Conservation (phyloP, 2,888 invertebrate species). For the Bellardia bayeri region DNA sequence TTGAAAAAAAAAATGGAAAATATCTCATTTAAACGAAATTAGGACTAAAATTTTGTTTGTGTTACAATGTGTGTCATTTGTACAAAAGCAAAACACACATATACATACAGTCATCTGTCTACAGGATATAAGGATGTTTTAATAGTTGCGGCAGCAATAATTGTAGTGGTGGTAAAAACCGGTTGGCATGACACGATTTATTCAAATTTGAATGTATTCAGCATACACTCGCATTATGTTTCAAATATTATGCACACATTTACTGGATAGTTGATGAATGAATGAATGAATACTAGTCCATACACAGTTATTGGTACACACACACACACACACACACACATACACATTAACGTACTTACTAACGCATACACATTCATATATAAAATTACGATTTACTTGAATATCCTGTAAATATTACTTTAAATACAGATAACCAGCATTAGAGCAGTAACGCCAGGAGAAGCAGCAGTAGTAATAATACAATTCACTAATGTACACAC, state of each 20-base stretch:
- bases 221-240: neutral
- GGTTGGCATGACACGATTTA: slow-evolving; percentile 18
- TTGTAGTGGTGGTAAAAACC: slow-evolving; percentile 38
- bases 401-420: slow-evolving; percentile 50
- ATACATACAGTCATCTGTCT: neutral
- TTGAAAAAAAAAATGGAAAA: slow-evolving; percentile 12
- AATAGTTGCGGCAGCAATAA: slow-evolving; percentile 16
- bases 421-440: slow-evolving; percentile 41
- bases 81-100: neutral
- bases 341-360: neutral
- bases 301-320: neutral
- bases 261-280: slow-evolving; percentile 23
- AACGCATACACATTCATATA: neutral
- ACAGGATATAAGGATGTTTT: neutral
- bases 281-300: neutral
- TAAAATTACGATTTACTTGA: slow-evolving; percentile 25
- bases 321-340: neutral
- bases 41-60: slow-evolving; percentile 18
- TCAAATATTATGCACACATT: slow-evolving; percentile 27
- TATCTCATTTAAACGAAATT: slow-evolving; percentile 50
- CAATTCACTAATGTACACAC: slow-evolving; percentile 17
- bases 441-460: slow-evolving; percentile 9
- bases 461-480: slow-evolving; percentile 21
- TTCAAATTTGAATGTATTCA: slow-evolving; percentile 7
- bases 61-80: slow-evolving; percentile 54